Evolutionary conservation across 2,888 invertebrate genomes (phyloP).

Genomic region (Nyleta sp.): DNA sequence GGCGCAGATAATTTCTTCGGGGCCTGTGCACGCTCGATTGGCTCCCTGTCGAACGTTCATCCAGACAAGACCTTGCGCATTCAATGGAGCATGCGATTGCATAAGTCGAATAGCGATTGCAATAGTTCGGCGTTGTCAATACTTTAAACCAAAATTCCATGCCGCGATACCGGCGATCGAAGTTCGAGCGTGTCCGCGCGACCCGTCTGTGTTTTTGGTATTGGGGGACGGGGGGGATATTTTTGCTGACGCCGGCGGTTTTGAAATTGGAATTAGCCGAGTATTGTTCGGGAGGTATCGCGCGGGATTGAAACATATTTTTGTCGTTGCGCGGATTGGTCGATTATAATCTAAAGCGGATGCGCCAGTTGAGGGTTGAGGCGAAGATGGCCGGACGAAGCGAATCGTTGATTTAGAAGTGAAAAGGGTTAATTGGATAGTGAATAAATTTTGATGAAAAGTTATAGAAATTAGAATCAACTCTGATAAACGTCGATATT

Average conservation of each 20-base stretch:
- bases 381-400: not conserved
- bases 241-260: slow-evolving; percentile 37
- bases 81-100: slow-evolving; percentile 68
- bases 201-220: slow-evolving; percentile 11
- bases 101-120: slow-evolving; percentile 45
- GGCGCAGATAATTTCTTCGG: slow-evolving; percentile 68
- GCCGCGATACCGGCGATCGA: slow-evolving; percentile 28
- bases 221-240: slow-evolving; percentile 8
- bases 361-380: not conserved
- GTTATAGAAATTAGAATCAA: too few relatives aligned
- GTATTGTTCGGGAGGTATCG: slow-evolving; percentile 30
- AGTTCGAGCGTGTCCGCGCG: slow-evolving; percentile 4
- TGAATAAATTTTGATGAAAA: too few relatives aligned
- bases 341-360: not conserved
- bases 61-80: slow-evolving; percentile 69
- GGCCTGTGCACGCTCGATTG: slow-evolving; percentile 72
- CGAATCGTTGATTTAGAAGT: slow-evolving; percentile 2
- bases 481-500: too few relatives aligned
- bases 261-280: slow-evolving; percentile 38
- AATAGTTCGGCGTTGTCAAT: slow-evolving; percentile 37
- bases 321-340: not conserved
- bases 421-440: not conserved
- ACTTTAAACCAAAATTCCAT: slow-evolving; percentile 33
- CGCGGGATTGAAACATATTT: slow-evolving; percentile 31
- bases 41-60: slow-evolving; percentile 66